Percentiles rank a stretch among this genome's conserved stretches.
Conservation (phyloP, 2,113 vertebrate genomes). For the Aptenodytes patagonicus region DNA sequence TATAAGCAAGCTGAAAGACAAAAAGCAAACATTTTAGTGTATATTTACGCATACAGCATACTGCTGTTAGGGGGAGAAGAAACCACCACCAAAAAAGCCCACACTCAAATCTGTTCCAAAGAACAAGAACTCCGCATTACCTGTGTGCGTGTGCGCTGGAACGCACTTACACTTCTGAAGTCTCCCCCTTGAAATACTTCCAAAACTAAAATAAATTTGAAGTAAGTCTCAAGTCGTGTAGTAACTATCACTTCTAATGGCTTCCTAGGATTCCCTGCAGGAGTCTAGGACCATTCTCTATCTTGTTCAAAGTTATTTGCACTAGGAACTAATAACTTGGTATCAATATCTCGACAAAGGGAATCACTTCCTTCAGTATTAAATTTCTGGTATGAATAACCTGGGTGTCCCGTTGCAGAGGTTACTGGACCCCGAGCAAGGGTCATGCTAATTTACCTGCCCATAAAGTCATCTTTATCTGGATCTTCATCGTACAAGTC, state of each 20-base stretch:
- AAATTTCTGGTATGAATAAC: neutral
- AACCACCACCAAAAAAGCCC: neutral
- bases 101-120: neutral
- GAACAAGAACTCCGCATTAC: neutral
- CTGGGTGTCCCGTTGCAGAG: neutral
- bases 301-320: neutral
- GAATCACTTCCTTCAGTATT: neutral
- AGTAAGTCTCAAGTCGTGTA: neutral
- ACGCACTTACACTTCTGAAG: neutral
- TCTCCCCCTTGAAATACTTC: neutral
- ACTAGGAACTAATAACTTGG: neutral
- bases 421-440: neutral
- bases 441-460: slow-evolving; percentile 76
- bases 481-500: slow-evolving; percentile 92
- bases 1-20: slow-evolving; percentile 81
- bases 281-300: neutral
- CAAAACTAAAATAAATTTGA: neutral
- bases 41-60: neutral
- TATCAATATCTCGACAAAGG: neutral
- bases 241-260: neutral
- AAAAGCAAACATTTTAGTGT: neutral
- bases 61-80: neutral
- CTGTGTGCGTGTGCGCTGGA: accelerated
- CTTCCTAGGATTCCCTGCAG: neutral
- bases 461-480: slow-evolving; percentile 93